Evolutionary conservation across 1,140 invertebrate genomes (phyloP).

Genomic region (Gonioctena quinquepunctata): DNA sequence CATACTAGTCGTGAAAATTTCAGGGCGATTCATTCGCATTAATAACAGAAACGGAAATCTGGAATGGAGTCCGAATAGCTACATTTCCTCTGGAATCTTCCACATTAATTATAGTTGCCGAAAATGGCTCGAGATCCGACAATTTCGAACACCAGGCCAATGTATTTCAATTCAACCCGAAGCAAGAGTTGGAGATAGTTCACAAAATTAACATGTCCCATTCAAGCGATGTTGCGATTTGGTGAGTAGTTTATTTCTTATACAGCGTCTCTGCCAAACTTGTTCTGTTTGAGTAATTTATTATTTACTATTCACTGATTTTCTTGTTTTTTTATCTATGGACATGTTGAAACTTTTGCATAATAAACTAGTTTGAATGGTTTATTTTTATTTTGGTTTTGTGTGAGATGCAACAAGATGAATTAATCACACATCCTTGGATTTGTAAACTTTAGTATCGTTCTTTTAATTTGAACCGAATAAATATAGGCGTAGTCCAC

Average conservation of each 20-base stretch:
- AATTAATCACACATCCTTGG: no score
- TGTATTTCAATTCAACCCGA: slow-evolving; percentile 40
- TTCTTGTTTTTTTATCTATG: no score
- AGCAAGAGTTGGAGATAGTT: slow-evolving; percentile 40
- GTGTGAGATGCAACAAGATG: no score
- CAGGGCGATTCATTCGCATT: slow-evolving; percentile 29
- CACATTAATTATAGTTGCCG: slow-evolving; percentile 40
- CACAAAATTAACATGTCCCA: slow-evolving; percentile 43
- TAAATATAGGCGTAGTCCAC: no score
- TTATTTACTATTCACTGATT: no score
- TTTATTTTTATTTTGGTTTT: no score
- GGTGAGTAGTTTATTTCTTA: slow-evolving; percentile 37
- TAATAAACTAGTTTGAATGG: no score
- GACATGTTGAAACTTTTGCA: no score
- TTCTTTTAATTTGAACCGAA: no score
- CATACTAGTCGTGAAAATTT: background rate
- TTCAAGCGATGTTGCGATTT: slow-evolving; percentile 44
- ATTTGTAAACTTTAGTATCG: no score
- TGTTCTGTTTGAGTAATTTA: no score
- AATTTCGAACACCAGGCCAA: slow-evolving; percentile 23
- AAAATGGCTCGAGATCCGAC: slow-evolving; percentile 12
- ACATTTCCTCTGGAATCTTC: slow-evolving; percentile 15
- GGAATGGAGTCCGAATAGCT: slow-evolving; percentile 28
- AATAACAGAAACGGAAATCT: slow-evolving; percentile 18
- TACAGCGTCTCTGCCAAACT: no score